Evolutionary conservation across 2,888 invertebrate species (phyloP).

Genomic region (Cremastinae sp.): DNA sequence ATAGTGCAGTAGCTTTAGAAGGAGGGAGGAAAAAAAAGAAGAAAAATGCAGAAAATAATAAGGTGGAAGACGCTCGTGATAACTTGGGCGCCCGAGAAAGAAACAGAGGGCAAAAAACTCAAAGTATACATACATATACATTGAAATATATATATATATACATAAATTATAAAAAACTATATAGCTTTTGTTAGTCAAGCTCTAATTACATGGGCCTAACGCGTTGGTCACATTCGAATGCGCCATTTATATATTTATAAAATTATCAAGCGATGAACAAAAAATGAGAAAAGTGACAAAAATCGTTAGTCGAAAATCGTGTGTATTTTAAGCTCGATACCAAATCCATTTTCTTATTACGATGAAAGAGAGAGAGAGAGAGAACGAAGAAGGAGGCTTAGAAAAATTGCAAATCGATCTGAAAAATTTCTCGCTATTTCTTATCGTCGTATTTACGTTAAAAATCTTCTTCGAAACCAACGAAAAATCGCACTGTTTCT

Average conservation of each 20-base stretch:
- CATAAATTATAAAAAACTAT: too few species aligned
- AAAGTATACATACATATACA: conserved; percentile 50
- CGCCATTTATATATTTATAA: conserved; percentile 61
- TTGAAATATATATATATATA: conserved; percentile 42
- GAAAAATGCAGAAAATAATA: too few species aligned
- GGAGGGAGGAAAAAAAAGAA: neutral
- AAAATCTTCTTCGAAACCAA: conserved; percentile 35
- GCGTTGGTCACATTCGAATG: conserved; percentile 55
- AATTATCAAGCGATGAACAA: conserved; percentile 38
- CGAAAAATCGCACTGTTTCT: conserved; percentile 21
- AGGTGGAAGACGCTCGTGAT: neutral
- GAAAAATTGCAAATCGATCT: neutral
- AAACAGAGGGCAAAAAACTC: conserved; percentile 33
- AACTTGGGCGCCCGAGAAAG: neutral
- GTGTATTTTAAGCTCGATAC: conserved; percentile 29
- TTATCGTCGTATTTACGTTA: conserved; percentile 33
- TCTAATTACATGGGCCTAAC: conserved; percentile 56
- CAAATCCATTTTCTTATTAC: conserved; percentile 26
- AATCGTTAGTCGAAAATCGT: conserved; percentile 38
- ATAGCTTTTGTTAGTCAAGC: conserved; percentile 58
- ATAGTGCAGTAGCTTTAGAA: conserved; percentile 18
- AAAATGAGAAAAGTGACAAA: conserved; percentile 17
- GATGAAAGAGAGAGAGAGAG: neutral
- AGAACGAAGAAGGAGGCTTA: neutral
- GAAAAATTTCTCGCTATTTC: conserved; percentile 33